Base-by-base conservation (phyloP, 1,140 invertebrate species). In the Cataglyphis hispanica region DNA sequence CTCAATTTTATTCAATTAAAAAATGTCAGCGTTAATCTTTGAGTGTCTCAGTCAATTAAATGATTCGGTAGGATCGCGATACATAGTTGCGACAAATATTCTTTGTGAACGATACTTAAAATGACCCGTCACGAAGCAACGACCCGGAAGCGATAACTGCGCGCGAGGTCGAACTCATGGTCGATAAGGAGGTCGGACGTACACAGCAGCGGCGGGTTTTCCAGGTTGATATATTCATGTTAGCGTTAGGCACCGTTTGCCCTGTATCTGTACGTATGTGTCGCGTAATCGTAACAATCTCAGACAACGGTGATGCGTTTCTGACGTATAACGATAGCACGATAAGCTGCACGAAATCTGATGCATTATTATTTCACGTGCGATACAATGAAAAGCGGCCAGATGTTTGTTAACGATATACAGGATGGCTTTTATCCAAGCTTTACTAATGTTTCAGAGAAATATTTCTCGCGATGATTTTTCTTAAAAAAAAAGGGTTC, bases 141-240 rank as follows among this genome's bases (percentile, higher is more conserved):
- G 92, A 90, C 92, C 92, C 92, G 90, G 92, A 92, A 93, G 93
- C 91, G 92, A 92, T 91, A 92, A 92, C 85, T 89, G 76, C 56
- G 84, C 86, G 81, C 88, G 90, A 91, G 90, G 90, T 91, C 89
- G 90, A 91, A 88, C 86, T 84, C 90, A 90, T 87, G 92, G 75
- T 93, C 92, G 92, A 92, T 93, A 93, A 93, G 86, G 91, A 93
- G 91, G 92, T 92, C 91, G 91, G 84, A 58, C 77, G 78, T 77
- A 78, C 80, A 89, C 83, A 63, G 76, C 50, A 77, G 13, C 76
- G 25, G 37, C 63, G 31, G n/a, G 60, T 86, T 90, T 84, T 89
- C 67, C 88, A 84, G 88, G 86, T 67, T 86, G 84, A 61, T 78
- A 77, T 77, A 83, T 61, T 19, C 78, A 40, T 50, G 64, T 84